Base-by-base conservation (phyloP, 2,797 vertebrate species). In the Tokudaia muenninki region DNA sequence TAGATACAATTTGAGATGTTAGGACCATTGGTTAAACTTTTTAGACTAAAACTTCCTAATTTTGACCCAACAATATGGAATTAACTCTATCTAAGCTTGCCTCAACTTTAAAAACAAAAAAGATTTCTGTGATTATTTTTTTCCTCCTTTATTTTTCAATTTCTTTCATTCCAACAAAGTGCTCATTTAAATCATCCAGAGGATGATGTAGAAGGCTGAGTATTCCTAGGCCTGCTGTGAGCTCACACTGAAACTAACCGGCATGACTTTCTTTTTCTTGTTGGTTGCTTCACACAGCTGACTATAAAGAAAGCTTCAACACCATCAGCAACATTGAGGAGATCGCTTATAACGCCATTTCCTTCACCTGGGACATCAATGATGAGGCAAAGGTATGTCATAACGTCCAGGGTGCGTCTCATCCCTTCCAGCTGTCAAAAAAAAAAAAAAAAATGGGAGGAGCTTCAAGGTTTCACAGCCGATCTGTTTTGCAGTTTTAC, bases 281-380 rank as follows among this genome's bases (percentile, higher is more conserved):
- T 52, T 59, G n/a, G n/a, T 90, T 59, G 0, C 77, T 34, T 97
- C 87, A 24, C 34, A 91, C 97, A 99, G 99, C 99, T 59, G 99
- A 99, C 98, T 99, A 99, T 98, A 99, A 99, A 98, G 99, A 99
- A 98, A 99, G 99, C 98, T 99, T 99, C 98, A 99, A 99, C 97
- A 99, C 99, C 82, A 99, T 99, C 92, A 99, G 99, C 95, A 99
- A 99, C 98, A 99, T 99, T 0, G 99, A 99, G 96, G 99, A 99
- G 99, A 99, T 99, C 0, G 99, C 99, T 0, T 99, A 99, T 95
- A 99, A 99, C 0, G 99, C 99, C 98, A 99, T 99, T 97, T 99
- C 99, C 96, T 99, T 99, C 98, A 99, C 99, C 87, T 99, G 99
- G 99, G 99, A 99, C 98, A 99, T 99, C 97, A 99, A 99, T 0